phyloP scores from a whole-genome alignment of 2,888 invertebrate genomes.

The Campoplex nolae region DNA sequence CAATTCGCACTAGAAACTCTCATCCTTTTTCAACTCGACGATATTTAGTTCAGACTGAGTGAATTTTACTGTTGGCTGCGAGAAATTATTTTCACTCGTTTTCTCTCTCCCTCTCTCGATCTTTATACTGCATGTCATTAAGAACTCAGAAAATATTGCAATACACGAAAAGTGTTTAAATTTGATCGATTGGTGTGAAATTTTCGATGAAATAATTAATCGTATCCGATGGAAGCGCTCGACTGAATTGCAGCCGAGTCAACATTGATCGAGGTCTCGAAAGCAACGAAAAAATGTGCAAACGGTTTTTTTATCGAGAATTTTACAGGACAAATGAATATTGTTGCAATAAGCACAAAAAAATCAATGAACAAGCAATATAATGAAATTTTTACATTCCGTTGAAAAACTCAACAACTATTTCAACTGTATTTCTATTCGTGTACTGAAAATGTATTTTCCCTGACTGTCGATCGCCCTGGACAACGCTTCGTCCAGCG shows the following conservation, averaged over 20 bases:
- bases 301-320: neutral
- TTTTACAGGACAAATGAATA: neutral
- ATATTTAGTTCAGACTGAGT: constrained; percentile 54
- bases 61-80: constrained; percentile 48
- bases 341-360: neutral
- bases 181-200: neutral
- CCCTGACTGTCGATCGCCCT: neutral
- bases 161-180: neutral
- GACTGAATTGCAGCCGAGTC: constrained; percentile 19
- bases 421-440: neutral
- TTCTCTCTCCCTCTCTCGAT: constrained; percentile 3
- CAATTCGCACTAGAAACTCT: constrained; percentile 58
- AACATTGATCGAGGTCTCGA: constrained; percentile 13
- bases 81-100: constrained; percentile 8
- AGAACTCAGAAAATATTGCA: constrained; percentile 1
- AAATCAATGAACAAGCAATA: neutral
- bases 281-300: constrained; percentile 9
- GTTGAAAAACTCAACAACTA: neutral
- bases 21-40: constrained; percentile 33
- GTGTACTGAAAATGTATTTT: neutral
- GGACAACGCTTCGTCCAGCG: neutral
- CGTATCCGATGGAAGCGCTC: constrained; percentile 43
- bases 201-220: constrained; percentile 67
- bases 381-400: neutral
- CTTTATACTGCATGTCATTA: neutral